phyloP scores from a whole-genome alignment of 1,140 invertebrate genomes.

The Drosophila neocordata region DNA sequence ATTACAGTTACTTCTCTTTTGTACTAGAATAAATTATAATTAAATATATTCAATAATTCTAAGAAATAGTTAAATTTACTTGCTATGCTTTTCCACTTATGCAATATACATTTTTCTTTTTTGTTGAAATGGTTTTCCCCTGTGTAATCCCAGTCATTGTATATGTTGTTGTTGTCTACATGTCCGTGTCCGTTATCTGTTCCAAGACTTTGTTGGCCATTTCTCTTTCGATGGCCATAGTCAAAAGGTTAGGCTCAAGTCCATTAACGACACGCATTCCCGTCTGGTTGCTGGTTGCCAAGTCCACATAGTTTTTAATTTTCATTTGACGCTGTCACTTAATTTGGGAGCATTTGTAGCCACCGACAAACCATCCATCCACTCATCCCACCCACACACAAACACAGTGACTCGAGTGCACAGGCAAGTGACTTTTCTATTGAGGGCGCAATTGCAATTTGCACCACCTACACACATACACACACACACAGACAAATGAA shows the following conservation, averaged over 20 bases:
- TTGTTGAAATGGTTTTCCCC: neutral
- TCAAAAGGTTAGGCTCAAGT: slow-evolving; percentile 56
- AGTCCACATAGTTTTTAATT: slow-evolving; percentile 62
- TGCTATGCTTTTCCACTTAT: neutral
- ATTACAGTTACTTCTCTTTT: too few species aligned
- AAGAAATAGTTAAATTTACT: neutral
- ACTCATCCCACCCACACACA: slow-evolving; percentile 23
- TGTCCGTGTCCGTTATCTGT: slow-evolving; percentile 44
- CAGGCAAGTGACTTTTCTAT: slow-evolving; percentile 14
- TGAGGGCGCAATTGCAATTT: slow-evolving; percentile 65
- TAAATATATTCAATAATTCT: neutral
- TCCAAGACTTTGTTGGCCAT: slow-evolving; percentile 47
- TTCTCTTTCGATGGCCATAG: slow-evolving; percentile 60
- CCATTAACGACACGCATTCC: slow-evolving; percentile 76
- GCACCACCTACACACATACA: slow-evolving; percentile 49
- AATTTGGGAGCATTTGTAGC: slow-evolving; percentile 72
- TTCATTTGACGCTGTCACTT: slow-evolving; percentile 68
- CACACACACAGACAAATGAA: slow-evolving; percentile 4
- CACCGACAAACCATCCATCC: slow-evolving; percentile 34
- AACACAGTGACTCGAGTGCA: slow-evolving; percentile 22
- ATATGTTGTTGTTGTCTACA: slow-evolving; percentile 21
- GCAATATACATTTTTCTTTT: neutral
- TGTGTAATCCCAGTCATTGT: neutral
- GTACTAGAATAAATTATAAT: too few species aligned
- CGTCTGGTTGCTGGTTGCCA: slow-evolving; percentile 22